Evolutionary conservation across 2,113 vertebrate genomes (phyloP).

Genomic region (Heteronetta atricapilla): DNA sequence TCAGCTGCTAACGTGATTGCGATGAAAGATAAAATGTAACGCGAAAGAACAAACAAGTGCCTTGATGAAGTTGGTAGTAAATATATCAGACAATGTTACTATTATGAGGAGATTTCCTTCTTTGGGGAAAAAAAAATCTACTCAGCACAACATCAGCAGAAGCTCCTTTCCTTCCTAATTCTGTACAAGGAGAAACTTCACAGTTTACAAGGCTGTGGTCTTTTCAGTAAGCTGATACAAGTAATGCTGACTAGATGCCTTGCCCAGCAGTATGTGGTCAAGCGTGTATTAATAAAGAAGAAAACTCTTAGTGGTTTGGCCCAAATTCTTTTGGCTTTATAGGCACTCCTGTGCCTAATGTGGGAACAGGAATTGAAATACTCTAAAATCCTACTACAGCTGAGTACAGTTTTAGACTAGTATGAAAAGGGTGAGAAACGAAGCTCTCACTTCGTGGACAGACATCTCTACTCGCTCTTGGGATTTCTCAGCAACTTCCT

Average conservation of each 20-base stretch:
- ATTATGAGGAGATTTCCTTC: constrained; percentile 16
- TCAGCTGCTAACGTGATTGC: neutral
- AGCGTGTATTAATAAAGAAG: constrained; percentile 1
- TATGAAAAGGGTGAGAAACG: neutral
- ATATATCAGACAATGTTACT: neutral
- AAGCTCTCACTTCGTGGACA: neutral
- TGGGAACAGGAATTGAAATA: neutral
- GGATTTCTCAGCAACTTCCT: neutral
- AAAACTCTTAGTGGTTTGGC: constrained; percentile 40
- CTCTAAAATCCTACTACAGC: neutral
- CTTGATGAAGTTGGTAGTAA: neutral
- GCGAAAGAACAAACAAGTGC: neutral
- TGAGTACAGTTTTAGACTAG: neutral
- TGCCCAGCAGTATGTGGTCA: neutral
- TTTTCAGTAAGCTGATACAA: constrained; percentile 41
- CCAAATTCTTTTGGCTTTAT: constrained; percentile 10
- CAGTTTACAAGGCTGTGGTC: constrained; percentile 4
- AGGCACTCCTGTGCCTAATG: neutral
- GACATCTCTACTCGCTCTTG: neutral
- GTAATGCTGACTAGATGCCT: neutral
- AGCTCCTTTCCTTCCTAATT: constrained; percentile 43
- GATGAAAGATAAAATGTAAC: neutral
- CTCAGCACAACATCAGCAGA: constrained; percentile 17
- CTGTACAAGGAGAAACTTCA: neutral
- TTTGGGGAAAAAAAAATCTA: neutral